Base-by-base conservation (phyloP, 1,140 invertebrate species). In the Nylanderia fulva region DNA sequence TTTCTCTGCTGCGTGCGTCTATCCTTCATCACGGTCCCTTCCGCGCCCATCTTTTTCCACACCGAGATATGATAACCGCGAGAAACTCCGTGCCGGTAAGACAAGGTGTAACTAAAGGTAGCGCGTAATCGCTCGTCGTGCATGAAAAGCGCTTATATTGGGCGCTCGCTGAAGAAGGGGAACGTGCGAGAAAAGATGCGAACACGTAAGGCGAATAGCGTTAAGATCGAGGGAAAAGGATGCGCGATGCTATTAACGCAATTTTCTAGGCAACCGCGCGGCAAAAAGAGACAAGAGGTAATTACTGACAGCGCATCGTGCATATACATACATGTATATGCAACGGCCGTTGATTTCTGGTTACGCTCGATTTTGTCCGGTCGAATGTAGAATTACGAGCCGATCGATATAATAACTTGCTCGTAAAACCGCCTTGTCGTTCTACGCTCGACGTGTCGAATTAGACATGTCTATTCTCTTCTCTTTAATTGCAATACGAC, bases 271-370 rank as follows among this genome's bases (percentile, higher is more conserved):
- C 58, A 71, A 58, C 54, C 21, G 33, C 52, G 39, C 68, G 52
- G 58, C 48, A 86, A 72, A 33, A 84, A 84, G 56, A 82, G 52
- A 39, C 64, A 85, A 76, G 74, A 60, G 83, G 83, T 80, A 82
- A 88, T 87, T 75, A 85, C 68, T 80, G 86, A 85, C 85, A 87
- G 61, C 33, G 52, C 68, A 66, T 83, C 72, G 48, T 64, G 64
- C 33, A 68, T 56, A 54, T 66, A 45, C 39, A 56, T n/a, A n/a
- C n/a, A 68, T 64, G 66, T 11, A 36, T 42, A 15, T 48, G 77
- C 39, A 27, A 39, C 56, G 33, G 58, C 39, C 60, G 45, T 42
- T 45, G 66, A 64, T 64, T 61, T 72, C 61, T 56, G 15, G 85
- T 48, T 13, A 56, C 42, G 33, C 64, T 48, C 83, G 86, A 87